Percentiles rank a stretch among this genome's conserved stretches.
Conservation (phyloP, 2,797 vertebrate genomes). For the Pterois miles region DNA sequence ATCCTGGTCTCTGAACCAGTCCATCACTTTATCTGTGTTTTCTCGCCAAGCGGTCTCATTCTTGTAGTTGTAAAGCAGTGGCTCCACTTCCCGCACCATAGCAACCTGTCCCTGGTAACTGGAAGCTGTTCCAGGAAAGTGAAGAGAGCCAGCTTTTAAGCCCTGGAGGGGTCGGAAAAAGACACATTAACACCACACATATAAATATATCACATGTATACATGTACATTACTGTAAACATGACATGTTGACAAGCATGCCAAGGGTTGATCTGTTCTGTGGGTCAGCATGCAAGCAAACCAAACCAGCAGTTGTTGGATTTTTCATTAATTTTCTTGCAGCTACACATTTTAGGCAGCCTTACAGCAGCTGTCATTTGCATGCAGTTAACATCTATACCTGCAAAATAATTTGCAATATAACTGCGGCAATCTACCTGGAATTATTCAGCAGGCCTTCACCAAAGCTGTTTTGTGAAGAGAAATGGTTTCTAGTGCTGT, state of each 20-base stretch:
- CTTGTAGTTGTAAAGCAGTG: slow-evolving; percentile 79
- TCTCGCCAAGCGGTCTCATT: slow-evolving; percentile 85
- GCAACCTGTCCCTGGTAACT: slow-evolving; percentile 84
- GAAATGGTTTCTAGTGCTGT: slow-evolving; percentile 48
- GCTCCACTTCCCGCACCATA: slow-evolving; percentile 83
- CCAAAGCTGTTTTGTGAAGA: slow-evolving; percentile 41
- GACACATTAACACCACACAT: background rate
- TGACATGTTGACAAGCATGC: background rate
- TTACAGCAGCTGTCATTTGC: slow-evolving; percentile 29
- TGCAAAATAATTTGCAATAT: slow-evolving; percentile 25
- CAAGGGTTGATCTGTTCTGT: background rate
- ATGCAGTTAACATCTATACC: slow-evolving; percentile 40
- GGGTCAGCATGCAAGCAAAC: slow-evolving; percentile 15
- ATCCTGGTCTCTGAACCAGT: slow-evolving; percentile 83
- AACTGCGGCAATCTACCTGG: slow-evolving; percentile 16
- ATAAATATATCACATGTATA: slow-evolving; percentile 4
- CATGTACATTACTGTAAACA: no score
- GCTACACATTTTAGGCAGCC: background rate
- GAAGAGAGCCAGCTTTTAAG: slow-evolving; percentile 89
- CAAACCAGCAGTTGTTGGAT: background rate
- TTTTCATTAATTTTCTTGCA: slow-evolving; percentile 18
- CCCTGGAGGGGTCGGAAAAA: slow-evolving; percentile 80
- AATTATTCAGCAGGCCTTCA: slow-evolving; percentile 41
- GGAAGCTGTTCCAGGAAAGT: slow-evolving; percentile 90
- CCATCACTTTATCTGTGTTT: slow-evolving; percentile 87